Base-by-base conservation (phyloP, 2,888 invertebrate genomes). In the Drosophila kambysellisi region DNA sequence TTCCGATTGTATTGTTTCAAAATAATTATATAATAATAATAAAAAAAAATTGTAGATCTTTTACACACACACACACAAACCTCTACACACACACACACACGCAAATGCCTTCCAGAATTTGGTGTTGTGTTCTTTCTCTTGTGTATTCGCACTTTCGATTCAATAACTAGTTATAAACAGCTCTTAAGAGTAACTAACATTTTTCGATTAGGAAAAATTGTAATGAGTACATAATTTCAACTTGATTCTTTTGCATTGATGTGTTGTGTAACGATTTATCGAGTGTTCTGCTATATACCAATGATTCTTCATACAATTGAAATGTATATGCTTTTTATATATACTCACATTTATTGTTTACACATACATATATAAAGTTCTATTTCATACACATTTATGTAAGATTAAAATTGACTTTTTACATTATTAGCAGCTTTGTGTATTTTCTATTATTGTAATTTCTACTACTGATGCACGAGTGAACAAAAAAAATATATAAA, bases 401-500 rank as follows among this genome's bases (percentile, higher is more conserved):
- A 70, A 65, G 57, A 63, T 82, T 83, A 79, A 85, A 85, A 85
- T 85, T 85, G 84, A 85, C 88, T 85, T 85, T 88, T 85, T 85
- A 85, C 86, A 85, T 68, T 71, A 64, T 71, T 76, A 70, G 79
- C 65, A 74, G 74, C 48, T 74, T 51, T 76, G 32, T 61, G 32
- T 70, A 17, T 35, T 67, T 60, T 5, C 17, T 56, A 20, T 41
- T 68, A 32, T 30, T 32, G 20, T 53, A 32, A 20, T 56, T 37
- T 53, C 35, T 53, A 46, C 66, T 41, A 54, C 54, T 20, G 53
- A 46, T 68, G 50, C 11, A 33, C 48, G 29, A 57, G 33, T 39
- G 32, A 57, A 37, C 35, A 37, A 57, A 50, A 61, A 66, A 51
- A 61, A 52, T 30, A 57, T 25, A 25, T 25, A 57, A 53, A 51